A percentile compares a stretch with the other conserved stretches of the same genome.
Evolutionary conservation across 2,113 vertebrate genomes (phyloP).

Genomic region (Oryzias woworae): DNA sequence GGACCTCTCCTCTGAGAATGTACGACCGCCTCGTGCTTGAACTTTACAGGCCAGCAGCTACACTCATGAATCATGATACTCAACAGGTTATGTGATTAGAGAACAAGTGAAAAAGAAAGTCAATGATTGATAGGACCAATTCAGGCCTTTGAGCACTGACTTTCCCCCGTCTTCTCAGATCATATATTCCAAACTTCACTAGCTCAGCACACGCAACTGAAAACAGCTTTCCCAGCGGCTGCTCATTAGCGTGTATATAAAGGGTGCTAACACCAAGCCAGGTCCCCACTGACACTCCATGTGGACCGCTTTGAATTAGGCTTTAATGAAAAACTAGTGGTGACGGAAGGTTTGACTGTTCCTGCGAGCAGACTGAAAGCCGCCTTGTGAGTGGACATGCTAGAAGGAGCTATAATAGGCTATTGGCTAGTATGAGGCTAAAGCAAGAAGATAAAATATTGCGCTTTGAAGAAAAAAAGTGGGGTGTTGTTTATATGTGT

Average conservation of each 20-base stretch:
- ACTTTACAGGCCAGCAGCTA: constrained; percentile 29
- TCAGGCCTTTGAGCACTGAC: constrained; percentile 38
- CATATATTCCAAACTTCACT: constrained; percentile 26
- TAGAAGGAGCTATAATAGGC: constrained; percentile 37
- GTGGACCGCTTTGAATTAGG: constrained; percentile 65
- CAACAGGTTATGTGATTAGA: constrained; percentile 61
- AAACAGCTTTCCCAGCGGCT: constrained; percentile 45
- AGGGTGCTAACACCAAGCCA: constrained; percentile 58
- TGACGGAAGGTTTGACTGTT: constrained; percentile 49
- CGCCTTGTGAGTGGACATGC: constrained; percentile 40
- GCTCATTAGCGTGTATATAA: constrained; percentile 61
- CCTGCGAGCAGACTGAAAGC: constrained; percentile 49
- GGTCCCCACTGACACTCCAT: constrained; percentile 53
- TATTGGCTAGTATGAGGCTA: constrained; percentile 7
- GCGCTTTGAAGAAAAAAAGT: too few species aligned
- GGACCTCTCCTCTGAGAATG: constrained; percentile 1
- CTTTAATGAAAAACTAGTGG: constrained; percentile 67
- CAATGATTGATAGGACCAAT: constrained; percentile 51
- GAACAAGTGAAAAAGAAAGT: constrained; percentile 58
- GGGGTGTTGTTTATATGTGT: too few species aligned
- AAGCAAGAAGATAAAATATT: constrained; percentile 8
- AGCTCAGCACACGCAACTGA: constrained; percentile 34
- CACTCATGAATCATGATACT: constrained; percentile 52
- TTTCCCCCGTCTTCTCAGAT: constrained; percentile 39
- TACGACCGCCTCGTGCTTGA: constrained; percentile 24